phyloP scores from a whole-genome alignment of 2,888 invertebrate species.

The Agrochola macilenta region DNA sequence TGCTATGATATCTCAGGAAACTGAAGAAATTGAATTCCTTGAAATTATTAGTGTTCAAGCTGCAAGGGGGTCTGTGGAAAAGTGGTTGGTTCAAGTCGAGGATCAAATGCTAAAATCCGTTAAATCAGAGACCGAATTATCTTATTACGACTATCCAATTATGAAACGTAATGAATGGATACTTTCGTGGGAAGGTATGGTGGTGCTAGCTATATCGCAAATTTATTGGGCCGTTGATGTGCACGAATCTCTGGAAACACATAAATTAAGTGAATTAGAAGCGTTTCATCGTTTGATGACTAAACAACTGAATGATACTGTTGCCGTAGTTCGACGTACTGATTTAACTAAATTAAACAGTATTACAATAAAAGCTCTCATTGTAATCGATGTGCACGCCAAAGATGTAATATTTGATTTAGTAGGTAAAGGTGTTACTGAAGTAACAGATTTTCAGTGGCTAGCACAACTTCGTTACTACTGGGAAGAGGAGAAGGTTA shows the following conservation, averaged over 20 bases:
- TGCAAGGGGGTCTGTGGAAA: conserved; percentile 95
- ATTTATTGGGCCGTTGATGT: conserved; percentile 96
- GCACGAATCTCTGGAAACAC: conserved; percentile 92
- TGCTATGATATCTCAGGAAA: conserved; percentile 94
- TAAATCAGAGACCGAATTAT: conserved; percentile 92
- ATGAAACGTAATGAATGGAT: conserved; percentile 93
- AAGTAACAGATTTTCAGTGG: conserved; percentile 96
- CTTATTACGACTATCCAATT: conserved; percentile 92
- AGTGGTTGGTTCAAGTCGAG: conserved; percentile 96
- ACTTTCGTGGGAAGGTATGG: conserved; percentile 95
- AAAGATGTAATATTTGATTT: conserved; percentile 94
- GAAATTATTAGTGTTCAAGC: conserved; percentile 92
- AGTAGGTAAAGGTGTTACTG: conserved; percentile 91
- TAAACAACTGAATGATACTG: conserved; percentile 93
- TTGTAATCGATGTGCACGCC: conserved; percentile 96
- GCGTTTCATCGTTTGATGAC: conserved; percentile 90
- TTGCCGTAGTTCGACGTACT: conserved; percentile 93
- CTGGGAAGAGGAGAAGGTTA: conserved; percentile 93
- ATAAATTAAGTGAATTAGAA: conserved; percentile 89
- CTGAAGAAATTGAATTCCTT: conserved; percentile 92
- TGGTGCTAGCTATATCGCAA: conserved; percentile 94
- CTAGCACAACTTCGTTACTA: conserved; percentile 95
- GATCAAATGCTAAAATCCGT: conserved; percentile 94
- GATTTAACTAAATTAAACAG: conserved; percentile 93
- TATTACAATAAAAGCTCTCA: conserved; percentile 95